Base-by-base conservation (phyloP, 2,888 invertebrate genomes). In the Galerucella calmariensis region DNA sequence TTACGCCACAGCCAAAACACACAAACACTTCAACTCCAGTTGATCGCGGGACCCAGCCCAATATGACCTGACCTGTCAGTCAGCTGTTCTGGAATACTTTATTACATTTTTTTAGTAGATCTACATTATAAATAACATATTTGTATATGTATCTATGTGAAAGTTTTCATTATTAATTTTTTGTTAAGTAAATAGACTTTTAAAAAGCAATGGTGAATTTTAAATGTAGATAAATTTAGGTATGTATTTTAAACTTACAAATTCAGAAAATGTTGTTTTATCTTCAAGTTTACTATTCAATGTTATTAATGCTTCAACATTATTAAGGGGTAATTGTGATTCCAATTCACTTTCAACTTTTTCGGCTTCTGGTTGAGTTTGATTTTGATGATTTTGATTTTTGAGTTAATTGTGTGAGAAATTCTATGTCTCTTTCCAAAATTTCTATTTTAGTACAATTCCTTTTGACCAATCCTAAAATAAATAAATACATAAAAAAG, bases 261-360 rank as follows among this genome's bases (percentile, higher is more conserved):
- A 51, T 51, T 51, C 51, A 51, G 14, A 51, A 51, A 51, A 51
- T 51, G 51, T 51, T 51, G 51, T 51, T 51, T 51, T 51, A 51
- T 51, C 51, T 51, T 51, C 51, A 51, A 51, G 51, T 51, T 51
- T 51, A 14, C 14, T 14, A 51, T 51, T 51, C 2, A 51, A 51
- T 51, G 51, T 51, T 51, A 51, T 51, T 51, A 51, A 51, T 51
- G 14, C 51, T 51, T 51, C 51, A 51, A 51, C 51, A 14, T 14
- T 51, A 51, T 51, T 51, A 51, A 51, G 12, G 51, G 51, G 51
- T 51, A 51, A 51, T 51, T 51, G 51, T 14, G 51, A 51, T 51
- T 51, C 51, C 51, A 51, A 51, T 14, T 51, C 51, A 51, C 51
- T 51, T 51, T 2, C 51, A 51, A 51, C 51, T 51, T 51, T 51